A percentile compares a stretch with the other conserved stretches of the same genome.
Conservation (phyloP, 2,797 vertebrate species). For the Microchirus variegatus region DNA sequence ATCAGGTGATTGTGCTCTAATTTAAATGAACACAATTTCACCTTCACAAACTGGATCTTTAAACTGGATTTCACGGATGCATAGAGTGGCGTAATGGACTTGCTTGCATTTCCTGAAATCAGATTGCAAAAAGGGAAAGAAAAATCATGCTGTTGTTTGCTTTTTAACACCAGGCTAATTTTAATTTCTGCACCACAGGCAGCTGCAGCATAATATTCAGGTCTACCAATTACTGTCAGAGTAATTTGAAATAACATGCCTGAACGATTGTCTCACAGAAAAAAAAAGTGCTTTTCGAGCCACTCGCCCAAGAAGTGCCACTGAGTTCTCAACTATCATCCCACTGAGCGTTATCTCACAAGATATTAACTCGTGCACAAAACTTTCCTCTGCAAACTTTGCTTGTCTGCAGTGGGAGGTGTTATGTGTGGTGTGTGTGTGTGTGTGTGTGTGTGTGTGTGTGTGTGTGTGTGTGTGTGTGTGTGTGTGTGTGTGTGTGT, state of each 20-base stretch:
- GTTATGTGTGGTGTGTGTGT: constrained; percentile 23
- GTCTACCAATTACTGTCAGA: constrained; percentile 57
- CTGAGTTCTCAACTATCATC: constrained; percentile 29
- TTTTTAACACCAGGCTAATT: constrained; percentile 41
- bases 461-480: constrained; percentile 8
- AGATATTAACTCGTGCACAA: constrained; percentile 46
- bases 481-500: constrained; percentile 13
- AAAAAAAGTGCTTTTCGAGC: constrained; percentile 39
- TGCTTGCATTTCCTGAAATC: constrained; percentile 1
- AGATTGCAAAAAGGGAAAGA: not conserved
- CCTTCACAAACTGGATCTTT: constrained; percentile 17
- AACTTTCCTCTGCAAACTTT: constrained; percentile 63
- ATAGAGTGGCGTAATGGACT: constrained; percentile 12
- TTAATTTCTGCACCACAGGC: constrained; percentile 44
- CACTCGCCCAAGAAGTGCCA: constrained; percentile 44
- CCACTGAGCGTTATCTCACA: constrained; percentile 34
- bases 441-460: constrained; percentile 10
- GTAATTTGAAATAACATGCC: constrained; percentile 59
- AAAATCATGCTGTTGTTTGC: constrained; percentile 22
- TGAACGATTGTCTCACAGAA: constrained; percentile 48
- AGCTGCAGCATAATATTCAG: constrained; percentile 41
- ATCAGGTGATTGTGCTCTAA: too few relatives aligned
- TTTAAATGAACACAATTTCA: constrained; percentile 5
- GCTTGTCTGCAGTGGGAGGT: constrained; percentile 46
- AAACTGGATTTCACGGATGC: constrained; percentile 24